Percentiles rank a stretch among this genome's conserved stretches.
Evolutionary conservation across 1,140 invertebrate species (phyloP).

Genomic region (Papilio glaucus): DNA sequence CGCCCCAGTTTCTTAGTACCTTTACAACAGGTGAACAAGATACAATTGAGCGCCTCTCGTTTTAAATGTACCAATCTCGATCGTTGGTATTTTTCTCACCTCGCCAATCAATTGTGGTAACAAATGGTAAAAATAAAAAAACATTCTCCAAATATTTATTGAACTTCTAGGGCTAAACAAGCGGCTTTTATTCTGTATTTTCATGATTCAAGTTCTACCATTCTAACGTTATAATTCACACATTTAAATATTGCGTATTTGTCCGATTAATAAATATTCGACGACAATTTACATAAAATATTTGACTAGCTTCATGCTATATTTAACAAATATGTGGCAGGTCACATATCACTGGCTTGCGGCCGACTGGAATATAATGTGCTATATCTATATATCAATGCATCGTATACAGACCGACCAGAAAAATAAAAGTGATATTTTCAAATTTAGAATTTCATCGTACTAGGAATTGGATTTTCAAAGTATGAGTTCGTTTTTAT

Average conservation of each 20-base stretch:
- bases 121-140: too few species aligned
- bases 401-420: neutral
- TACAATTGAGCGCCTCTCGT: too few species aligned
- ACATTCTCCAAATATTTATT: slow-evolving; percentile 23
- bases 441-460: neutral
- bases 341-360: slow-evolving; percentile 17
- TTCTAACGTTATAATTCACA: neutral
- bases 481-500: neutral
- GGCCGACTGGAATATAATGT: neutral
- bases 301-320: slow-evolving; percentile 15
- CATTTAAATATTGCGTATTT: neutral
- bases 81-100: too few species aligned
- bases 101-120: too few species aligned
- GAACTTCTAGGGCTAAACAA: slow-evolving; percentile 23
- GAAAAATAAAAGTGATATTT: neutral
- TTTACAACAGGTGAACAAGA: too few species aligned
- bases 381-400: neutral
- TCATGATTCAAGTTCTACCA: neutral
- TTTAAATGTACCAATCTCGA: too few species aligned
- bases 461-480: neutral
- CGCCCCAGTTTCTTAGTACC: too few species aligned
- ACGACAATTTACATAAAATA: neutral
- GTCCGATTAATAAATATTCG: neutral
- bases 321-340: slow-evolving; percentile 6
- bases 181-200: slow-evolving; percentile 5